These are phyloP conservation scores for Cyrtonyx montezumae DNA, from an alignment of 2,113 vertebrate genomes.

Conservation along the genomic window DNA sequence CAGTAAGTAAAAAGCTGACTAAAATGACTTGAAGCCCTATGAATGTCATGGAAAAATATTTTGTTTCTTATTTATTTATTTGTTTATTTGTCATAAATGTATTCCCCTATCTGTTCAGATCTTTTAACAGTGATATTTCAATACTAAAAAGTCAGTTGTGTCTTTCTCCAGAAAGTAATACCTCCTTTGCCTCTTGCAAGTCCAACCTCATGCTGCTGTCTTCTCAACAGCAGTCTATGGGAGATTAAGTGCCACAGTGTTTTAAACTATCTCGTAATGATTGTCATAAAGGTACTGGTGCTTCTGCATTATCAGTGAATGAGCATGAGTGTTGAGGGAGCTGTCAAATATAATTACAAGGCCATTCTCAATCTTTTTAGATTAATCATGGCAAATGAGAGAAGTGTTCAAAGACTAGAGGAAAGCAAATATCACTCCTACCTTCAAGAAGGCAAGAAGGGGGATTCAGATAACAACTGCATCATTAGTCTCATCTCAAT, in stretches of 20 bases:
- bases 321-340: neutral
- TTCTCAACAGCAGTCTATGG: neutral
- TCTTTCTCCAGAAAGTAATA: neutral
- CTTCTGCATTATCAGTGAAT: neutral
- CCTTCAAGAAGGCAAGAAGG: no score
- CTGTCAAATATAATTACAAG: neutral
- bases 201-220: neutral
- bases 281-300: neutral
- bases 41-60: neutral
- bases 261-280: neutral
- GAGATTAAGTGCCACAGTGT: no score
- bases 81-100: slow-evolving; percentile 8
- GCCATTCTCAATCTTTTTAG: neutral
- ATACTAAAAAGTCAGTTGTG: slow-evolving; percentile 15
- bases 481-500: neutral
- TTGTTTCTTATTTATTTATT: neutral
- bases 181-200: neutral
- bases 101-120: neutral
- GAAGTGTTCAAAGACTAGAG: no score
- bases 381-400: neutral
- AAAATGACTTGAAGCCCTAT: neutral
- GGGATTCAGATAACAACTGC: no score
- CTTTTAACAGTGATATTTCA: slow-evolving; percentile 59
- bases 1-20: neutral
- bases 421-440: no score